Conservation (phyloP, 2,888 invertebrate genomes). For the Stegana nigrithorax region DNA sequence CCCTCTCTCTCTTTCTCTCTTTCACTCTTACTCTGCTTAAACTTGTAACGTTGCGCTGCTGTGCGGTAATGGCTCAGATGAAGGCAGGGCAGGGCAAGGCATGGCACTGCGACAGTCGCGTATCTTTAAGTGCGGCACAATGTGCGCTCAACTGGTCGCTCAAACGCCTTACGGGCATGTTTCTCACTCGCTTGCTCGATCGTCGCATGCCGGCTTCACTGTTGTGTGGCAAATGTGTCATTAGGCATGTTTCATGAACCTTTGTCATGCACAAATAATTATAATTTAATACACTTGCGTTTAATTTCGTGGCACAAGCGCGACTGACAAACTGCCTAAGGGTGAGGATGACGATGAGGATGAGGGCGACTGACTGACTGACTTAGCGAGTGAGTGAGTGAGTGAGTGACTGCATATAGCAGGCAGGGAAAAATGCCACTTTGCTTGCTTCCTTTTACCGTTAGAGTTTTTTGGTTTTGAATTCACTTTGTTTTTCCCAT, state of each 20-base stretch:
- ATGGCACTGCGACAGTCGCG: neutral
- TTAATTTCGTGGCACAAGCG: constrained; percentile 29
- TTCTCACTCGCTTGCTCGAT: constrained; percentile 28
- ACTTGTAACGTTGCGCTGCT: neutral
- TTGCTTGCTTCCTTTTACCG: no score
- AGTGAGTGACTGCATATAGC: neutral
- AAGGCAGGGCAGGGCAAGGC: neutral
- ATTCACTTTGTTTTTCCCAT: neutral
- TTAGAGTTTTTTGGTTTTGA: no score
- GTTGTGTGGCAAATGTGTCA: constrained; percentile 64
- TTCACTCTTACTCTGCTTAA: neutral
- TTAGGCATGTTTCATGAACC: constrained; percentile 65
- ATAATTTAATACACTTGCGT: constrained; percentile 64
- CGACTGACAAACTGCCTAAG: neutral
- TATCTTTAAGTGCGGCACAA: neutral
- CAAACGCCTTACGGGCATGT: neutral
- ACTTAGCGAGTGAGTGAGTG: neutral
- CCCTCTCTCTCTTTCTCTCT: neutral
- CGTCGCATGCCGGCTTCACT: constrained; percentile 16
- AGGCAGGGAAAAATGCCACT: neutral
- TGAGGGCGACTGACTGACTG: neutral
- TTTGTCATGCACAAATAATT: constrained; percentile 66
- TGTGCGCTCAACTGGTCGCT: neutral
- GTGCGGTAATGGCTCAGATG: neutral
- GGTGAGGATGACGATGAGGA: neutral